phyloP scores from a whole-genome alignment of 2,797 vertebrate genomes.

The Chromobotia macracanthus region DNA sequence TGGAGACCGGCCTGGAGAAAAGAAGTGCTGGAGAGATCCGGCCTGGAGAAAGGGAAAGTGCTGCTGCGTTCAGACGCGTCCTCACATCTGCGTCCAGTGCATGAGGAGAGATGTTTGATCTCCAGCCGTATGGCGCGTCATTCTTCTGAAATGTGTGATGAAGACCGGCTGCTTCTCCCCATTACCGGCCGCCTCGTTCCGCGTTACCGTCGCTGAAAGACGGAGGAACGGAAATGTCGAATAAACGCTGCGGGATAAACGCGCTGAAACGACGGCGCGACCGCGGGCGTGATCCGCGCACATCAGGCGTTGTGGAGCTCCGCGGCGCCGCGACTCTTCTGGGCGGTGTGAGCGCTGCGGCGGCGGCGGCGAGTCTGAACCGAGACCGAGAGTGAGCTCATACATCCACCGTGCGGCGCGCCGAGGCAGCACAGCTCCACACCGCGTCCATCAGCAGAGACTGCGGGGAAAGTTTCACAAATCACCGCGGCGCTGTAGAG shows the following conservation, averaged over 20 bases:
- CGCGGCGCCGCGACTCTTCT: constrained; percentile 25
- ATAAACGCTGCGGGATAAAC: not conserved
- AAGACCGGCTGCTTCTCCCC: constrained; percentile 51
- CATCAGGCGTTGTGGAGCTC: constrained; percentile 12
- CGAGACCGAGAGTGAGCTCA: constrained; percentile 38
- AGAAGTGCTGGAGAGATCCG: no score
- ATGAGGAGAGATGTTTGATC: not conserved
- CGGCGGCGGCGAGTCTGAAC: constrained; percentile 31
- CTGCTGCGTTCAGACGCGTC: no score
- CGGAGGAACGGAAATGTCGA: constrained; percentile 54
- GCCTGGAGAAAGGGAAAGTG: no score
- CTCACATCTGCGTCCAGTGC: constrained; percentile 41
- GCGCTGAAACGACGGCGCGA: not conserved
- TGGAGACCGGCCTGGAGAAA: no score
- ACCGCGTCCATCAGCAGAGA: no score
- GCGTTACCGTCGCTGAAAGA: constrained; percentile 59
- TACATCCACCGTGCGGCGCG: constrained; percentile 53
- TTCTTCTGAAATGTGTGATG: constrained; percentile 37
- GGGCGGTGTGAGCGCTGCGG: constrained; percentile 54
- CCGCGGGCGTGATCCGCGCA: constrained; percentile 6
- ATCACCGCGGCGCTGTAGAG: no score
- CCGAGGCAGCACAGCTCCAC: not conserved
- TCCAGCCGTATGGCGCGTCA: constrained; percentile 6
- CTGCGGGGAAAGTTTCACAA: no score
- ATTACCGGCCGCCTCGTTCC: constrained; percentile 41